Base-by-base conservation (phyloP, 1,140 invertebrate species). In the Liolophura sinensis region DNA sequence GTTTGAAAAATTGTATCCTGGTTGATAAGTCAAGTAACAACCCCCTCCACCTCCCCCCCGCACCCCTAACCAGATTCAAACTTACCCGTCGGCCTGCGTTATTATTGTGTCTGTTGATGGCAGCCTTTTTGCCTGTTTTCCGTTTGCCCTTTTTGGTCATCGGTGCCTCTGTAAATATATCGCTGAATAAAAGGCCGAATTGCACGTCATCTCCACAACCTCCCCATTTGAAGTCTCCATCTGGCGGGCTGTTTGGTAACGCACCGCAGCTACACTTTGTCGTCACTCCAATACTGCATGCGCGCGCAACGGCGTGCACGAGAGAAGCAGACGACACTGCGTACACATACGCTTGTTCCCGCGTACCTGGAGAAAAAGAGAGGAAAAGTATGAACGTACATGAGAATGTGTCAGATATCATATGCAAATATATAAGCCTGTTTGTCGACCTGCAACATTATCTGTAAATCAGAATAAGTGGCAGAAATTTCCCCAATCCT, bases 321-420 rank as follows among this genome's bases (percentile, higher is more conserved):
- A 93, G 82, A 1, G 91, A 89, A 0, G 92, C 91, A 0, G 92
- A 89, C 0, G 90, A 86, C 12, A 94, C 82, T 0, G 92, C 91
- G 73, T 93, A 88, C 48, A 93, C 87, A 65, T 91, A 92, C 0
- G 92, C 91, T 57, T 92, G 92, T 84, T 95, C 93, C 76, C 91
- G 87, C 50, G 91, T 92, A 54, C 91, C 91, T 92, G 80, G 31
- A 74, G 72, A 59, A 40, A 67, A 24, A 60, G 22, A 12, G 18
- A 12, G n/a, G 22, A 54, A 7, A 54, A 54, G 12, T 54, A 5
- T 54, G 22, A 54, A 20, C 3, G 3, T 40, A 9, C 31, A 40
- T 40, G 3, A 40, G 31, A 40, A 40, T 9, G 9, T 40, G 31
- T 9, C 31, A 40, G 3, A 9, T 40, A 9, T 40, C 9, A 40